Base-by-base conservation (phyloP, 2,113 vertebrate species). In the Alethe diademata region DNA sequence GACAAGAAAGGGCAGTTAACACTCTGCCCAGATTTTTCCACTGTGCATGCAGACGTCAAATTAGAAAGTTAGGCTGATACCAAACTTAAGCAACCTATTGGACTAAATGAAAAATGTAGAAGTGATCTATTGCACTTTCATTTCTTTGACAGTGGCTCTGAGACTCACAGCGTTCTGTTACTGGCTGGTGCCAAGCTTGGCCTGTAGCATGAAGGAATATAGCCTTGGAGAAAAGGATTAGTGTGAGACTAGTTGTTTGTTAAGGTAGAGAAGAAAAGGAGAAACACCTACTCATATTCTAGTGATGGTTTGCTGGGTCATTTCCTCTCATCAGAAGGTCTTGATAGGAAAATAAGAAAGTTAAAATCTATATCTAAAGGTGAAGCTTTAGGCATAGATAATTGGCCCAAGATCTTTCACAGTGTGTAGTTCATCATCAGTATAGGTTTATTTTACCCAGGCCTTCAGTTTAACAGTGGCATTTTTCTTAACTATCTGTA, bases 251-350 rank as follows among this genome's bases (percentile, higher is more conserved):
- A 45, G 18, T 13, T 65, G 3, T 75, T 56, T 76, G 3, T 19
- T 66, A 84, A 56, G 4, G 5, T 31, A 69, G 22, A 85, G 19
- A 72, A 73, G 35, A 64, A 90, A 71, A 92, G 6, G 28, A 50
- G 26, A 42, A 88, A 13, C 5, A 86, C 17, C 11, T 31, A 25
- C 12, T 58, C 9, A 4, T 47, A 47, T 35, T 42, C 38, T 86
- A 47, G 5, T 42, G 19, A 38, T 35, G 18, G 28, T 31, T 84
- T 76, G 5, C 15, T 62, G 31, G 5, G 19, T 42, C 45, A 48
- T 70, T 78, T 14, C 24, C 2, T 1, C 25, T 80, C 35, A 28
- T 62, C 0, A 1, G 26, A 42, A 73, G 54, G 12, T 36, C 14
- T 28, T 91, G 28, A 18, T 20, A 36, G 48, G 25, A 83, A 86